A percentile compares a stretch with the other conserved stretches of the same genome.
Evolutionary conservation across 2,113 vertebrate genomes (phyloP).

Genomic region (Jaculus jaculus): DNA sequence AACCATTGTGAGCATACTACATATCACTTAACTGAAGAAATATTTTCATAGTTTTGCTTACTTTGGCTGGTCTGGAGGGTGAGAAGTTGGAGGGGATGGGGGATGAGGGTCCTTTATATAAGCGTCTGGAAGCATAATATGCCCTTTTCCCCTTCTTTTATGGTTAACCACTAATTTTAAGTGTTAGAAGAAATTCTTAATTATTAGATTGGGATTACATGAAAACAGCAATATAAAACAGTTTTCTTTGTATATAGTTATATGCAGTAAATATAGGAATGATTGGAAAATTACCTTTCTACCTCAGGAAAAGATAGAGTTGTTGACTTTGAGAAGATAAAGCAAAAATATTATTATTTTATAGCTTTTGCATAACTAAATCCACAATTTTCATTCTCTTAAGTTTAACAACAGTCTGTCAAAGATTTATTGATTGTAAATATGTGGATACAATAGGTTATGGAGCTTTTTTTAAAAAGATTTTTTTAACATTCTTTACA

Average conservation of each 20-base stretch:
- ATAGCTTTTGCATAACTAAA: no score
- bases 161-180: slow-evolving; percentile 17
- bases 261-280: neutral
- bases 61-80: neutral
- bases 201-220: neutral
- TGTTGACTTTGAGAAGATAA: neutral
- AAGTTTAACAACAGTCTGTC: no score
- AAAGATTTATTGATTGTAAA: no score
- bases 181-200: slow-evolving; percentile 44
- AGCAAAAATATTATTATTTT: no score
- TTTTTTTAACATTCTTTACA: no score
- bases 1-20: neutral
- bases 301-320: neutral
- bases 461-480: no score
- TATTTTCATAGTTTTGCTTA: slow-evolving; percentile 19
- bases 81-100: no score
- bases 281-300: neutral
- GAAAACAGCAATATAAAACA: neutral
- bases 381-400: no score
- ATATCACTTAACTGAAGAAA: neutral
- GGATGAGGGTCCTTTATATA: neutral
- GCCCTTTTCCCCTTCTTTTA: slow-evolving; percentile 30
- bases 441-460: no score
- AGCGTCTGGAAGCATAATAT: slow-evolving; percentile 8
- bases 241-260: neutral